Evolutionary conservation across 2,888 invertebrate species (phyloP).

Genomic region (Drosophila subsilvestris): DNA sequence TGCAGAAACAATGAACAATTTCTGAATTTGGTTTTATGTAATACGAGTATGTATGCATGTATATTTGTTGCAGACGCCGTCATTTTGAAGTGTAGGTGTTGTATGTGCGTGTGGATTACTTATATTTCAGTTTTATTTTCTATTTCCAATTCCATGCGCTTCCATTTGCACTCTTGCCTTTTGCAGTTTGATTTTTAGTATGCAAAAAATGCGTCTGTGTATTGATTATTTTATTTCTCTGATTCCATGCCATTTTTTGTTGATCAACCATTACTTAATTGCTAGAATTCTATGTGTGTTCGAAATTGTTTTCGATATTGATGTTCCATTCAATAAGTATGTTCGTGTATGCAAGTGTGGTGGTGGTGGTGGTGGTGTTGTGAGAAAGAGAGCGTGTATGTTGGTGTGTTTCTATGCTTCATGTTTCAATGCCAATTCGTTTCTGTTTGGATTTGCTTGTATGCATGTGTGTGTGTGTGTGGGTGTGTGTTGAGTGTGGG

Average conservation of each 20-base stretch:
- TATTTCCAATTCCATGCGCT: constrained; percentile 73
- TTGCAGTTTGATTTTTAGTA: constrained; percentile 61
- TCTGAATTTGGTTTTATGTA: constrained; percentile 11
- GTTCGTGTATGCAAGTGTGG: constrained; percentile 40
- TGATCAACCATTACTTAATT: constrained; percentile 45
- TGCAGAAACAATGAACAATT: constrained; percentile 56
- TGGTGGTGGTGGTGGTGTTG: constrained; percentile 21
- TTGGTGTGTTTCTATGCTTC: constrained; percentile 35
- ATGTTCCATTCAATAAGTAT: constrained; percentile 34
- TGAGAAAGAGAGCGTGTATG: constrained; percentile 35
- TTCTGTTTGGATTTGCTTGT: constrained; percentile 47
- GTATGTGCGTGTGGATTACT: constrained; percentile 31
- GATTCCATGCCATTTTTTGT: constrained; percentile 65
- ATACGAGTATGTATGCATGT: constrained; percentile 18
- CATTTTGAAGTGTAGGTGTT: constrained; percentile 39
- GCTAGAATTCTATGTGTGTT: constrained; percentile 52
- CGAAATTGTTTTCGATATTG: constrained; percentile 29
- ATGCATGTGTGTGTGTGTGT: constrained; percentile 19
- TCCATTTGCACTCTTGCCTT: constrained; percentile 59
- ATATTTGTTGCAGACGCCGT: constrained; percentile 41
- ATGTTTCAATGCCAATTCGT: constrained; percentile 61
- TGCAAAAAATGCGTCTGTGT: constrained; percentile 56
- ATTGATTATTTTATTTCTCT: constrained; percentile 52
- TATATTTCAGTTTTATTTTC: constrained; percentile 30
- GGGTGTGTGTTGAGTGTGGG: constrained; percentile 6